Percentiles rank a stretch among this genome's conserved stretches.
Conservation (phyloP, 2,113 vertebrate species). For the Brachyhypopomus gauderio region DNA sequence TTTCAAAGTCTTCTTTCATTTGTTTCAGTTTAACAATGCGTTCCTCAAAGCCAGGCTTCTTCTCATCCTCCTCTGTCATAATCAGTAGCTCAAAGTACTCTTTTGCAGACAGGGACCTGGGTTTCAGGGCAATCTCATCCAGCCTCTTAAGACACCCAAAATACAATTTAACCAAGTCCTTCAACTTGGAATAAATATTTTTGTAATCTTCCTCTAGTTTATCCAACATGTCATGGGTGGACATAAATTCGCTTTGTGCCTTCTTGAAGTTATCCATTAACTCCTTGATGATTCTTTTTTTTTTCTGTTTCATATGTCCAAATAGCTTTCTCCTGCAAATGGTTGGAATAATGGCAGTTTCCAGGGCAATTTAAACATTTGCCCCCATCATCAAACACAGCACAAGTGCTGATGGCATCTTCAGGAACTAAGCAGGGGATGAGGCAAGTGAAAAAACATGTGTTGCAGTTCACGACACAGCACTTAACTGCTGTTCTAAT, state of each 20-base stretch:
- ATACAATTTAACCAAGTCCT: slow-evolving; percentile 38
- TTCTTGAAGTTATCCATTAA: slow-evolving; percentile 55
- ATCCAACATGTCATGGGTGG: slow-evolving; percentile 39
- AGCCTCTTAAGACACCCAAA: slow-evolving; percentile 46
- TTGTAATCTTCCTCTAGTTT: slow-evolving; percentile 29
- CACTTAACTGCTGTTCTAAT: slow-evolving; percentile 2
- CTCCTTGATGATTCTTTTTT: slow-evolving; percentile 38
- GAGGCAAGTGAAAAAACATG: slow-evolving; percentile 52
- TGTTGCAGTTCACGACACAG: slow-evolving; percentile 46
- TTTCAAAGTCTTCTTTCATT: slow-evolving; percentile 29
- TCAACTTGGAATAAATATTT: slow-evolving; percentile 8
- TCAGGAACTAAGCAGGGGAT: slow-evolving; percentile 40
- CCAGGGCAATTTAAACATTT: slow-evolving; percentile 48
- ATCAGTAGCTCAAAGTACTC: slow-evolving; percentile 56
- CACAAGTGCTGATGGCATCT: slow-evolving; percentile 25
- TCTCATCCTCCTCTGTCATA: slow-evolving; percentile 48
- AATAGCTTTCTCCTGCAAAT: slow-evolving; percentile 32
- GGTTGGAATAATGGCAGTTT: slow-evolving; percentile 42
- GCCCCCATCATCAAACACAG: slow-evolving; percentile 37
- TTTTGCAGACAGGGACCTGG: slow-evolving; percentile 47
- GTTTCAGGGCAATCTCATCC: slow-evolving; percentile 55
- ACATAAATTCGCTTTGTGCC: slow-evolving; percentile 43
- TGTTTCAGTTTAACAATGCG: slow-evolving; percentile 25
- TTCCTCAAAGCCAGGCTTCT: slow-evolving; percentile 49
- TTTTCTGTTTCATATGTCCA: slow-evolving; percentile 50